Evolutionary conservation across 2,113 vertebrate species (phyloP).

Genomic region (Nerophis lumbriciformis): DNA sequence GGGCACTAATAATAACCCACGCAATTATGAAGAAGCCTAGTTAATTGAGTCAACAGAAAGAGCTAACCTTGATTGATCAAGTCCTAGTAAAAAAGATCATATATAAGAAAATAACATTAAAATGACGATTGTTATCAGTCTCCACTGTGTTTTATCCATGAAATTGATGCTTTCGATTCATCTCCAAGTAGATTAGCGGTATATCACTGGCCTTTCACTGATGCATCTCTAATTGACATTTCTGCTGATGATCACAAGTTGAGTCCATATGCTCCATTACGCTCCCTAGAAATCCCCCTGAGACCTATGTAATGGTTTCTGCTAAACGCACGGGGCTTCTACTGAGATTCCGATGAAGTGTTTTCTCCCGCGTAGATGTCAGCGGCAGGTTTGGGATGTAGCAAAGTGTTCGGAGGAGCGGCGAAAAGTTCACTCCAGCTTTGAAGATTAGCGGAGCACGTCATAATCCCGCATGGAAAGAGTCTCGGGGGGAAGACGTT

Average conservation of each 20-base stretch:
- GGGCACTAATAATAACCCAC: too few relatives aligned
- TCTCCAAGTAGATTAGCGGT: slow-evolving; percentile 38
- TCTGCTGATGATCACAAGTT: slow-evolving; percentile 69
- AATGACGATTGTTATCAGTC: slow-evolving; percentile 26
- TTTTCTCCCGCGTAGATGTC: slow-evolving; percentile 30
- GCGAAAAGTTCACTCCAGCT: slow-evolving; percentile 45
- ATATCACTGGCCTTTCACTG: slow-evolving; percentile 41
- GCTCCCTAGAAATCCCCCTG: slow-evolving; percentile 39
- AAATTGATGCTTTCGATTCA: slow-evolving; percentile 43
- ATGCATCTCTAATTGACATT: slow-evolving; percentile 70
- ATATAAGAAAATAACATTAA: slow-evolving; percentile 4
- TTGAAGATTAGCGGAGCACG: slow-evolving; percentile 56
- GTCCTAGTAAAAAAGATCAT: too few relatives aligned
- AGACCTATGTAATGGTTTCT: slow-evolving; percentile 58
- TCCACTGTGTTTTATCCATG: slow-evolving; percentile 27
- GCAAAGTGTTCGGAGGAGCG: slow-evolving; percentile 23
- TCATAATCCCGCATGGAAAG: slow-evolving; percentile 42
- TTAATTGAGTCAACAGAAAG: too few relatives aligned
- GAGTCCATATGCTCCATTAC: slow-evolving; percentile 70
- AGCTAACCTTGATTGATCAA: too few relatives aligned
- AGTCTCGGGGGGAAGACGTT: slow-evolving; percentile 38
- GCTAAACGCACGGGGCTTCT: slow-evolving; percentile 51
- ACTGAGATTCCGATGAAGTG: slow-evolving; percentile 44
- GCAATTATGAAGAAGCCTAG: too few relatives aligned
- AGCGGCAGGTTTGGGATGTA: slow-evolving; percentile 16